Base-by-base conservation (phyloP, 1,140 invertebrate genomes). In the Halictus rubicundus region DNA sequence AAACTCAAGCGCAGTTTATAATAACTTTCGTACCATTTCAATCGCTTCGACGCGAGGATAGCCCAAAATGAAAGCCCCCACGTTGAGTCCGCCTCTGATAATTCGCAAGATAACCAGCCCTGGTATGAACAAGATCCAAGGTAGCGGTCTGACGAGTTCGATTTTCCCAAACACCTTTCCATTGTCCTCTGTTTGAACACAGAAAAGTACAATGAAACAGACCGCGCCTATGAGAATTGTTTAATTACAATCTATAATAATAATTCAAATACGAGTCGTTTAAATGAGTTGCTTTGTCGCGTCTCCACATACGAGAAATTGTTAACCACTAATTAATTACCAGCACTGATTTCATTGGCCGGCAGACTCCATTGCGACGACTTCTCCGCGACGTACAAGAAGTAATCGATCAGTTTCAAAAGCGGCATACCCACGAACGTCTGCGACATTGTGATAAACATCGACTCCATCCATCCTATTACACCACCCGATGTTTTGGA, bases 301-400 rank as follows among this genome's bases (percentile, higher is more conserved):
- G 32, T 32, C 32, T 32, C 3, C 32, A 5, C 32, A 32, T 1
- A 32, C 1, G 5, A 32, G 32, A 32, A 32, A 32, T 5, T 2
- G 32, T 32, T 19, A 52, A 19, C 5, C 7, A 54, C n/a, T 54
- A 7, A 7, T 54, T 21, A n/a, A 54, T n/a, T 37, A 85, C 83
- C 72, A 23, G 16, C 23, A 9, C 16, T 32, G 0, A 81, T 46
- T 69, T 90, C 88, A 8, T 86, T 69, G 12, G 52, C 6, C 0
- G 94, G 94, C 25, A 95, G 89, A 25, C 94, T 94, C 95, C 95
- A 95, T 83, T 94, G 91, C 0, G 94, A 92, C 10, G 93, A 92
- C 81, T 95, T 94, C 81, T 95, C 94, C 2, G 94, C 71, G 1
- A 93, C 86, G 92, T 93, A 94, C 0, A 95, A 87, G 7, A 90